phyloP scores from a whole-genome alignment of 2,113 vertebrate species.

The Sinocyclocheilus maitianheensis region DNA sequence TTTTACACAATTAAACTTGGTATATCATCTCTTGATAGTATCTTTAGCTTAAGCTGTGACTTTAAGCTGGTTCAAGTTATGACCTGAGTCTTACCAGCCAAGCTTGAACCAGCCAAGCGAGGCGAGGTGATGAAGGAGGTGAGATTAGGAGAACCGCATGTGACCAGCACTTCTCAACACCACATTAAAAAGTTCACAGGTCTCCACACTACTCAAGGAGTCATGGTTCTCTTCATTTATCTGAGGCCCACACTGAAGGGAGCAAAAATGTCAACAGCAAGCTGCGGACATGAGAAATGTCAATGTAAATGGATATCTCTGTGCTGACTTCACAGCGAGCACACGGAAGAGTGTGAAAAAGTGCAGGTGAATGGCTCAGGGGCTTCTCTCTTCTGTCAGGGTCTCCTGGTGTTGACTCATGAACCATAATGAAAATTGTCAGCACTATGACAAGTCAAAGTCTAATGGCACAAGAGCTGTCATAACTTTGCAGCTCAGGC shows the following conservation, averaged over 20 bases:
- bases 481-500: not conserved
- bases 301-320: slow-evolving; percentile 6
- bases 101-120: not conserved
- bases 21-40: not conserved
- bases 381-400: not conserved
- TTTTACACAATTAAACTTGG: too few species aligned
- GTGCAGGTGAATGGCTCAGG: slow-evolving; percentile 3
- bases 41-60: not conserved
- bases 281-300: not conserved
- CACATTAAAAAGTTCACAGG: not conserved
- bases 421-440: not conserved
- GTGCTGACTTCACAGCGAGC: not conserved
- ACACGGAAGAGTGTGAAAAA: not conserved
- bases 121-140: not conserved
- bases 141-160: not conserved
- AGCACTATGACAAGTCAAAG: not conserved
- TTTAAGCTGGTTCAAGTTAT: too few species aligned
- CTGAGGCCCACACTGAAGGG: not conserved
- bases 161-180: not conserved
- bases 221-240: not conserved
- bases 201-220: not conserved
- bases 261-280: not conserved
- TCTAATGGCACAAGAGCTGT: not conserved
- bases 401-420: not conserved
- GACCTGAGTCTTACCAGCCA: too few species aligned